These are phyloP conservation scores for Chelon auratus DNA, from an alignment of 2,797 vertebrate genomes.

Conservation along the genomic window DNA sequence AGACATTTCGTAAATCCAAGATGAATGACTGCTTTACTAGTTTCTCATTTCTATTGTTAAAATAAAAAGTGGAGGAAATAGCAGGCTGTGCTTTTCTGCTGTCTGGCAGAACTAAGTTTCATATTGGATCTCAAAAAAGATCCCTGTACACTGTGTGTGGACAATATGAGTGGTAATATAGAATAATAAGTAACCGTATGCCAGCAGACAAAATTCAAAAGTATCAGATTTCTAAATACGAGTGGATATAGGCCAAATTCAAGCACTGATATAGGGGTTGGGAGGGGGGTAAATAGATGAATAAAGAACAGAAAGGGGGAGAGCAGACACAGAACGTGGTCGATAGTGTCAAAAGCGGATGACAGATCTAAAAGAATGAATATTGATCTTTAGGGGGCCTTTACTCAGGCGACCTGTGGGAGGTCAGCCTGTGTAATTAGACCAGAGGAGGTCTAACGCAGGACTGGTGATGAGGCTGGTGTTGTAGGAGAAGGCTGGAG, in stretches of 20 bases:
- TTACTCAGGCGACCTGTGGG: conserved; percentile 84
- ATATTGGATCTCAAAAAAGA: not conserved
- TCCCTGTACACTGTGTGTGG: not conserved
- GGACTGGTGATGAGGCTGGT: conserved; percentile 45
- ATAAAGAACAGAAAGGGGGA: conserved; percentile 78
- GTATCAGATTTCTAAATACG: not conserved
- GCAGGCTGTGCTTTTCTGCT: not conserved
- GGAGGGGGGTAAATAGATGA: conserved; percentile 79
- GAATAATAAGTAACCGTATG: not conserved
- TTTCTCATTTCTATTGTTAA: conserved; percentile 17
- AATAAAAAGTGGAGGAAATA: conserved; percentile 5
- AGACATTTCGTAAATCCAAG: not conserved
- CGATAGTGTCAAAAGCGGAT: conserved; percentile 89
- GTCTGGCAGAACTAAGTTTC: not conserved
- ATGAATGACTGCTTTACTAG: conserved; percentile 1
- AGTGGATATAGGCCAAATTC: conserved; percentile 15
- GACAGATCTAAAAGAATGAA: conserved; percentile 92
- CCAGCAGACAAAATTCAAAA: conserved; percentile 3
- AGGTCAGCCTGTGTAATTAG: conserved; percentile 88
- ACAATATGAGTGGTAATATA: not conserved
- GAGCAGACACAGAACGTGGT: conserved; percentile 81
- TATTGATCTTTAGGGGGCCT: conserved; percentile 86
- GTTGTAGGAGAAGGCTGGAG: conserved; percentile 30
- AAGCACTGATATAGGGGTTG: conserved; percentile 36
- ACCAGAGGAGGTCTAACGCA: conserved; percentile 75